Base-by-base conservation (phyloP, 2,888 invertebrate genomes). In the Melanargia galathea region DNA sequence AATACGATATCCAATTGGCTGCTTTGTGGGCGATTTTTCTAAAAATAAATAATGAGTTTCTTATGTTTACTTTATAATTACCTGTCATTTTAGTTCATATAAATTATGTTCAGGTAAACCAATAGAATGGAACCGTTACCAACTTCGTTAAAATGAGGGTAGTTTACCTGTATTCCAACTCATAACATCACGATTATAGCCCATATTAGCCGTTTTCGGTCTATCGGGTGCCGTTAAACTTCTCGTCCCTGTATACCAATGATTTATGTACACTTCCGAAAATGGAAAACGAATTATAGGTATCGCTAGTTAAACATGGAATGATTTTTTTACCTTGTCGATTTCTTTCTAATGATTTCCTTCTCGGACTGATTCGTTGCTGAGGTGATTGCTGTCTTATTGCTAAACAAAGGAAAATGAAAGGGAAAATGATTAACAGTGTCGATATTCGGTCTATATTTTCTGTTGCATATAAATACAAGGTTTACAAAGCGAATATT, bases 271-370 rank as follows among this genome's bases (percentile, higher is more conserved):
- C 10, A 24, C 40, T 43, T 40, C 16, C 13, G 40, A 24, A 24
- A 55, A 35, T 55, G 7, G 40, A 16, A n/a, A 18, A n/a, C n/a
- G n/a, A n/a, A 24, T 20, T 22, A 46, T 11, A 46, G 1, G 11
- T 20, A 16, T 43, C 16, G 6, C 16, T 24, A 2, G 24, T 26
- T 7, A 45, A 13, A 45, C 45, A 18, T 38, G 16, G 4, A 10
- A 13, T 2, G 18, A 24, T 38, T 13, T 10, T 49, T 51, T 60
- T 64, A 66, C 66, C 66, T 49, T 63, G 51, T 16, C 51, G 52
- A 52, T 49, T 62, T 18, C 57, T 56, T 18, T 67, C 65, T 11
- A 56, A n/a, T 8, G 67, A 62, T 38, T 57, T 40, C 60, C 56
- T 49, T 52, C 60, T 62, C 13, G 69, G 60, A 57, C 52, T 54